Evolutionary conservation across 2,888 invertebrate genomes (phyloP).

Genomic region (Pollenia labialis): DNA sequence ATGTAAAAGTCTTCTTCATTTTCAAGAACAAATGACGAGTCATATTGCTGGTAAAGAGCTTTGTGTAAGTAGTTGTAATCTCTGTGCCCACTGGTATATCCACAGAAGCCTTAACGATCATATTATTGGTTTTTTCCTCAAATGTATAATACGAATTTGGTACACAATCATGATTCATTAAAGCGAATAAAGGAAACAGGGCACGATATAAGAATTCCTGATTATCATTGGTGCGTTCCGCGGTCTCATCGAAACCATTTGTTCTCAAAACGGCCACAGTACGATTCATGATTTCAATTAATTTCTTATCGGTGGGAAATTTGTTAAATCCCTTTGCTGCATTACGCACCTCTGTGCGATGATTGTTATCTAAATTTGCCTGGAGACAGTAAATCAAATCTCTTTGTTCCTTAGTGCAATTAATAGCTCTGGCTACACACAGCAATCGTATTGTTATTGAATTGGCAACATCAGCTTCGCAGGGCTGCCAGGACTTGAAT

Average conservation of each 20-base stretch:
- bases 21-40: conserved; percentile 87
- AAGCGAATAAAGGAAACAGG: conserved; percentile 88
- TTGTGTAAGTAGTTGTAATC: conserved; percentile 89
- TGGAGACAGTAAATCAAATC: conserved; percentile 82
- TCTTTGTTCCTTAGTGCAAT: conserved; percentile 81
- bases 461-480: conserved; percentile 83
- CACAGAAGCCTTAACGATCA: conserved; percentile 87
- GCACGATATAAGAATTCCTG: conserved; percentile 85
- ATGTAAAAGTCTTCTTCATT: conserved; percentile 88
- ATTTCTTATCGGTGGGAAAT: conserved; percentile 82
- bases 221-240: conserved; percentile 80
- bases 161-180: conserved; percentile 90
- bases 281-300: conserved; percentile 82
- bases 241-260: conserved; percentile 82
- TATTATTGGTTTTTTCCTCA: conserved; percentile 85
- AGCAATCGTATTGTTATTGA: conserved; percentile 81
- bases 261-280: conserved; percentile 83
- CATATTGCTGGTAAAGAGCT: conserved; percentile 88
- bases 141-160: conserved; percentile 90
- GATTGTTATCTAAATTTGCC: conserved; percentile 82
- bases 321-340: conserved; percentile 81
- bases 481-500: conserved; percentile 86
- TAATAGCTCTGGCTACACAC: conserved; percentile 81
- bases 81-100: conserved; percentile 87
- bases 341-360: conserved; percentile 81